Evolutionary conservation across 53 echinoderm and acorn worm species (phyloP), one percentile per base, ranked within the genome.

Genomic region (Holothuria leucospilota): DNA sequence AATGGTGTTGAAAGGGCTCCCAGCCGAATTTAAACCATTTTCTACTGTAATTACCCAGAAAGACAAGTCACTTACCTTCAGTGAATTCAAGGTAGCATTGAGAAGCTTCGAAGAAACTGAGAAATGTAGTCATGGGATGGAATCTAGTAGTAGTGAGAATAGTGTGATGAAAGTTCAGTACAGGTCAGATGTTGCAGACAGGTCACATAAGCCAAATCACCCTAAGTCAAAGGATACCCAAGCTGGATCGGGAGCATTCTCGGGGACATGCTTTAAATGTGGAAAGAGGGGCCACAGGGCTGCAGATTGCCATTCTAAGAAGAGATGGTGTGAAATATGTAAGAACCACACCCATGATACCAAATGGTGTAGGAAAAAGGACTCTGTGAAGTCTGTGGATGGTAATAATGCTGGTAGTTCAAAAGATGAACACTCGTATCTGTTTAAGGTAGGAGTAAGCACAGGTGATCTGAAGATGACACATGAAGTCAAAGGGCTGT

Each of bases 1-100:
- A 15, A 90, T 90, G 86, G 81, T 86, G 1, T 41, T 70, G 62
- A 90, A 90, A 59, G 85, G 90, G 26, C 38, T 90, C 24, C 86
- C 86, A 26, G 23, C 7, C 20, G 39, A 68, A n/a, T 90, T 56
- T 61, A 86, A 80, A 21, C 77, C 86, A 0, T 90, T 90, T 69
- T 68, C 71, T 38, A 86, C 70, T 1, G 56, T 63, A 24, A 85
- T 77, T 13, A 49, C 79, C 11, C 90, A 85, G 41, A 59, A 53
- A 14, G 61, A 59, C 0, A 81, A 81, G 38, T 20, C 34, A 24
- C 81, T 59, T 7, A 81, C 49, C 49, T 49, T 49, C 6, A 49
- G 49, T 6, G 49, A 49, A 49, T 49, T 49, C 8, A 81, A 52
- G 38, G 81, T 81, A 59, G 29, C 62, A 7, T 18, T 81, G 20